Evolutionary conservation across 2,888 invertebrate genomes (phyloP).

Genomic region (Coleophora flavipennella): DNA sequence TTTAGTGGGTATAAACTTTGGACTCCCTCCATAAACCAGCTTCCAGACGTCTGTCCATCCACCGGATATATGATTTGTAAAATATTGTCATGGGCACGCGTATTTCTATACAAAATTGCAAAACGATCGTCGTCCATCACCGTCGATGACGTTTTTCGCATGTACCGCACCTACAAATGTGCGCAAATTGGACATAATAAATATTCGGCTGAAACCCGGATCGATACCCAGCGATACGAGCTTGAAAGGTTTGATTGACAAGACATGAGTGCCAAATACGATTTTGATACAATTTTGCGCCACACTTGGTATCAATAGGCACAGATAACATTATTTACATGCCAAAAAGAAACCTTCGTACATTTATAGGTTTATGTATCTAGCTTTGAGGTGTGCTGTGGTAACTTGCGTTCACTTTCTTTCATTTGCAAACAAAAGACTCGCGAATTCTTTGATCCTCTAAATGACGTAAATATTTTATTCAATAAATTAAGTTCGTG

Average conservation of each 20-base stretch:
- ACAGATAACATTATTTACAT: not conserved
- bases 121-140: conserved; percentile 45
- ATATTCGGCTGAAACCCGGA: conserved; percentile 17
- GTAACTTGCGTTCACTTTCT: no score
- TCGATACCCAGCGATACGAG: conserved; percentile 12
- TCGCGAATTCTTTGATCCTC: no score
- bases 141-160: conserved; percentile 40
- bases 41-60: conserved; percentile 49
- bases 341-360: no score
- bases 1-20: conserved; percentile 43
- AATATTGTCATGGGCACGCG: conserved; percentile 36
- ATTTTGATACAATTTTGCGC: no score
- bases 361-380: no score
- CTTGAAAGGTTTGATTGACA: not conserved
- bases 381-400: no score
- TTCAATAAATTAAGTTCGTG: no score
- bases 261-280: not conserved
- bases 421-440: no score
- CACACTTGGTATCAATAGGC: not conserved
- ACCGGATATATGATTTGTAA: conserved; percentile 23
- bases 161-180: conserved; percentile 37
- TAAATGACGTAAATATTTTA: no score
- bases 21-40: conserved; percentile 35
- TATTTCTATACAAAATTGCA: conserved; percentile 38
- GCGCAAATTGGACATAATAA: conserved; percentile 30